Base-by-base conservation (phyloP, 2,888 invertebrate species). In the Mechanitis mazaeus region DNA sequence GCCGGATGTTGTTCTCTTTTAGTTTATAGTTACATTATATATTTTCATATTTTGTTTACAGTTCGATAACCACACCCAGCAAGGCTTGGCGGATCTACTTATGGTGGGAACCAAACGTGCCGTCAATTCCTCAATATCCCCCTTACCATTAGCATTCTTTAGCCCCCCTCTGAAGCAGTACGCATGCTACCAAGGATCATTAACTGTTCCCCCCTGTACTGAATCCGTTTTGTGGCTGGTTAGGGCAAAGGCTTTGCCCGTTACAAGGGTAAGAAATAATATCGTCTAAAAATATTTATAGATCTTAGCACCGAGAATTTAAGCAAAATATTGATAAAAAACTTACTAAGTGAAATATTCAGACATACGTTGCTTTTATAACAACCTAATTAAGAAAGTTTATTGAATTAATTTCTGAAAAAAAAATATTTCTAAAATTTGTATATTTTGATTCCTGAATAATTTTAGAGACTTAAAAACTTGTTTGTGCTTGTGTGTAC, bases 161-260 rank as follows among this genome's bases (percentile, higher is more conserved):
- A 76, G 67, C 55, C 85, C 85, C 0, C 80, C 82, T 0, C 78
- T 87, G 64, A 74, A 74, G 55, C 73, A 80, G 56, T 86, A 86
- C 56, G 86, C 74, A 0, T 75, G 75, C 53, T 88, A 88, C 64
- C 82, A 86, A 9, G 87, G 87, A 0, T 88, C 87, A 0, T 57
- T 87, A 59, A 78, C 85, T 0, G 53, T 65, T 0, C 87, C 87
- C 1, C 87, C 87, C 0, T 88, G 87, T 60, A 80, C 80, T 0
- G 84, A 87, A 59, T 68, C 81, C 0, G 84, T 87, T 0, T 59
- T 84, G 35, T 88, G 87, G 87, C 59, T 88, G 1, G 65, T 88
- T 2, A 76, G 86, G 57, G 83, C 75, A 0, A 79, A 69, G 55
- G 66, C 80, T 4, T 61, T 86, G 46, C 68, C 77, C 31, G 74